Evolutionary conservation across 2,888 invertebrate species (phyloP), one percentile per base, ranked within the genome.

Genomic region (Agrochola macilenta): DNA sequence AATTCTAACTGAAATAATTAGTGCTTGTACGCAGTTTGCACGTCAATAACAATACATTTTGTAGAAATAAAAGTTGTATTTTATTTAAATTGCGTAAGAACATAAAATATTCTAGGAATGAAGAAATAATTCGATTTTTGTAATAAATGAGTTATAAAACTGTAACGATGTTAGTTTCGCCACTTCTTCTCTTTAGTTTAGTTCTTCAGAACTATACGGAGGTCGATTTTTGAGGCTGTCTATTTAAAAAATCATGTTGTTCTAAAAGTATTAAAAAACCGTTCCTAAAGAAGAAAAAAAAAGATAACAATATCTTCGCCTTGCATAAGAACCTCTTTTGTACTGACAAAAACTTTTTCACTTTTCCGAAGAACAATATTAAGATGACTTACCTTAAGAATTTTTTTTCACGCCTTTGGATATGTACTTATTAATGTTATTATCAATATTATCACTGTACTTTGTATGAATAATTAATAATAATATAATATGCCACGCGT

Each of bases 311-410:
- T 35, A 35, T 12, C 0, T 26, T 57, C 12, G 30, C 72, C 2
- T 57, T 43, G 1, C 17, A 7, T 35, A 7, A n/a, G 57, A 74
- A n/a, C 7, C 26, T 20, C n/a, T 12, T 46, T 46, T n/a, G n/a
- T n/a, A n/a, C n/a, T n/a, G n/a, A n/a, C n/a, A n/a, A n/a, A n/a
- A n/a, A n/a, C n/a, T 23, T 35, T 30, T n/a, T 0, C 46, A 64
- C 49, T 79, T 57, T 78, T 26, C 12, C 20, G 12, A n/a, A 35
- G 7, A 39, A 39, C 7, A 39, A 39, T 30, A 3, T 54, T 17
- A 0, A n/a, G 0, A 17, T 30, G 12, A 0, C 84, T 86, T 68
- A 84, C 86, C 86, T 84, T 68, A 61, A 8, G 43, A 73, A 70
- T 84, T 79, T 79, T 74, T 46, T 65, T 61, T 71, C 68, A 82